These are phyloP conservation scores for Procapra przewalskii DNA, from an alignment of 2,113 vertebrate species.

Conservation along the genomic window DNA sequence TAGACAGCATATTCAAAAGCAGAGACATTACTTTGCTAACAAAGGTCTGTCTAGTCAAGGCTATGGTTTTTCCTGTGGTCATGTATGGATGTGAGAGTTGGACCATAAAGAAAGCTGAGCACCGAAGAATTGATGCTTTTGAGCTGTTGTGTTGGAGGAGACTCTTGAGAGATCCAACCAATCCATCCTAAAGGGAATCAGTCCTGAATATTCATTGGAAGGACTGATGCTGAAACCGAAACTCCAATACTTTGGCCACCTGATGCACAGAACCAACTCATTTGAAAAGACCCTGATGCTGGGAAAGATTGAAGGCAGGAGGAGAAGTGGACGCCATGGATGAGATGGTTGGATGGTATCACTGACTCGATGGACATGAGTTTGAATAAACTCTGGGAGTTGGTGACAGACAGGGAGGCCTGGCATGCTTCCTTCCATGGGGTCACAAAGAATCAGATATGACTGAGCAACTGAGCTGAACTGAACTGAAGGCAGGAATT, in stretches of 20 bases:
- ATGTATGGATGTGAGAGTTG: background rate
- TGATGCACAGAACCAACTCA: background rate
- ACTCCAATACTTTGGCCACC: background rate
- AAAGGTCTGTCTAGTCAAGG: background rate
- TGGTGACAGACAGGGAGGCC: background rate
- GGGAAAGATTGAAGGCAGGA: background rate
- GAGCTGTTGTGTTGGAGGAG: background rate
- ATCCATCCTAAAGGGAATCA: background rate
- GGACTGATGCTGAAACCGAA: background rate
- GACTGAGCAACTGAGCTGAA: background rate
- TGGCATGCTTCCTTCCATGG: background rate
- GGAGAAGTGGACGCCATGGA: background rate
- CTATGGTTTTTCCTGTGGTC: background rate
- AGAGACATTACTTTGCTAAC: background rate
- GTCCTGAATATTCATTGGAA: background rate
- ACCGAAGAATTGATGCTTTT: background rate
- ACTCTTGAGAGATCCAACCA: background rate
- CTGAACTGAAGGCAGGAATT: background rate
- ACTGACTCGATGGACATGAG: background rate
- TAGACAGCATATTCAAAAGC: background rate
- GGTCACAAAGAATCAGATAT: accelerated
- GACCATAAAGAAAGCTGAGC: background rate
- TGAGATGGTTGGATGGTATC: background rate
- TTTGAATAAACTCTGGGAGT: background rate
- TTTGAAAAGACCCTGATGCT: background rate